These are phyloP conservation scores for Chaitophorus viminalis DNA, from an alignment of 2,888 invertebrate species.

Conservation along the genomic window DNA sequence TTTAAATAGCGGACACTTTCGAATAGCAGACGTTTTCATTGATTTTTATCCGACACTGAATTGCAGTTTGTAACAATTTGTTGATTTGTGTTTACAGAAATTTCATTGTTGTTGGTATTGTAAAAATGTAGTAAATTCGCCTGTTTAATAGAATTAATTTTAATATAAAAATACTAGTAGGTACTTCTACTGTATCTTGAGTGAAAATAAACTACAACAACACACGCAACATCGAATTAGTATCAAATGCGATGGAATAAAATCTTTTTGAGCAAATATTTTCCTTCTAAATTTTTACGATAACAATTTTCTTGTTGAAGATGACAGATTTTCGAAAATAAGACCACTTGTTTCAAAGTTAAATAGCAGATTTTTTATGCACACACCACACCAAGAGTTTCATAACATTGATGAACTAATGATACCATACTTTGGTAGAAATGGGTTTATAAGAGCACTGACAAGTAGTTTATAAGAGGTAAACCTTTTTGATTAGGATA, in stretches of 20 bases:
- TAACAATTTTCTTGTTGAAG: neutral
- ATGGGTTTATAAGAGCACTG: too few relatives aligned
- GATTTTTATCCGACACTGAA: too few relatives aligned
- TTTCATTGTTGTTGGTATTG: too few relatives aligned
- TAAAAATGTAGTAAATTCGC: too few relatives aligned
- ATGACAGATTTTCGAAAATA: constrained; percentile 19
- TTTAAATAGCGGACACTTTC: too few relatives aligned
- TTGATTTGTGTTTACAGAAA: too few relatives aligned
- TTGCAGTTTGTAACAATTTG: too few relatives aligned
- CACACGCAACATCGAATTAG: constrained; percentile 18
- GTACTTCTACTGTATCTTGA: too few relatives aligned
- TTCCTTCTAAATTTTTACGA: constrained; percentile 14
- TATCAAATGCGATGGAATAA: neutral
- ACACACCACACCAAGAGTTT: constrained; percentile 5
- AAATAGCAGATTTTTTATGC: constrained; percentile 2
- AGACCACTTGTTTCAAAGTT: neutral
- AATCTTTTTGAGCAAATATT: constrained; percentile 20
- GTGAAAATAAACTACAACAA: too few relatives aligned
- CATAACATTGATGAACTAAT: constrained; percentile 55
- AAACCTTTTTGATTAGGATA: constrained; percentile 64
- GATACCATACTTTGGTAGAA: constrained; percentile 52
- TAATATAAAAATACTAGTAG: too few relatives aligned
- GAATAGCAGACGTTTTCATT: too few relatives aligned
- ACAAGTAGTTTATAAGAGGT: constrained; percentile 60
- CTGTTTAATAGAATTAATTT: too few relatives aligned